Conservation (phyloP, 2,113 vertebrate species). For the Pachyramphus minor region DNA sequence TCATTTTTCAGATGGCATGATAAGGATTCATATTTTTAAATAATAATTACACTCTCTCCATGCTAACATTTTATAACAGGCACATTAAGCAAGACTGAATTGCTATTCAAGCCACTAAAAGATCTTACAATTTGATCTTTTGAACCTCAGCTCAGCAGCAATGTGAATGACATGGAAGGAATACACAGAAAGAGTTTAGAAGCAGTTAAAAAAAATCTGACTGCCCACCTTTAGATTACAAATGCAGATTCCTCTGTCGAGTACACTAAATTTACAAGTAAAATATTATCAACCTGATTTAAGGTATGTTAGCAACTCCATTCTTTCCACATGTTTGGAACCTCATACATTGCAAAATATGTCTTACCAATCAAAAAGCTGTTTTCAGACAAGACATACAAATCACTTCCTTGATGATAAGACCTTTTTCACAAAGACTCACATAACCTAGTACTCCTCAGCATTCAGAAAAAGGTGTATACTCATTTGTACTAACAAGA, state of each 20-base stretch:
- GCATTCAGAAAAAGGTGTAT: not conserved
- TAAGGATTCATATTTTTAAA: not conserved
- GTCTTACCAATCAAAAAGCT: not conserved
- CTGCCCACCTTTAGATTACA: not conserved
- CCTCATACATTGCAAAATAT: not conserved
- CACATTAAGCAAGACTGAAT: not conserved
- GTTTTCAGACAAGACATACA: not conserved
- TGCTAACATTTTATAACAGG: not conserved
- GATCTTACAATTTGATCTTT: not conserved
- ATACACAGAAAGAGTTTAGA: not conserved
- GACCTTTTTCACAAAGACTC: not conserved
- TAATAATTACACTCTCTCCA: not conserved
- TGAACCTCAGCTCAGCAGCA: not conserved
- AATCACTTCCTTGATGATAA: not conserved
- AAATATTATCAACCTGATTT: not conserved
- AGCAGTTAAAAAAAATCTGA: not conserved
- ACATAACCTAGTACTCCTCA: not conserved
- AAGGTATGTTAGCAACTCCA: not conserved
- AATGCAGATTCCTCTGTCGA: not conserved
- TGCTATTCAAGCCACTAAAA: not conserved
- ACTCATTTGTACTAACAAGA: conserved; percentile 6
- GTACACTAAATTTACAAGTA: not conserved
- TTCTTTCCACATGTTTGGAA: not conserved
- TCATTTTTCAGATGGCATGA: not conserved
- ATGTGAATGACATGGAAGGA: not conserved